Evolutionary conservation across 2,113 vertebrate species (phyloP), one percentile per base, ranked within the genome.

Genomic region (Tragelaphus scriptus): DNA sequence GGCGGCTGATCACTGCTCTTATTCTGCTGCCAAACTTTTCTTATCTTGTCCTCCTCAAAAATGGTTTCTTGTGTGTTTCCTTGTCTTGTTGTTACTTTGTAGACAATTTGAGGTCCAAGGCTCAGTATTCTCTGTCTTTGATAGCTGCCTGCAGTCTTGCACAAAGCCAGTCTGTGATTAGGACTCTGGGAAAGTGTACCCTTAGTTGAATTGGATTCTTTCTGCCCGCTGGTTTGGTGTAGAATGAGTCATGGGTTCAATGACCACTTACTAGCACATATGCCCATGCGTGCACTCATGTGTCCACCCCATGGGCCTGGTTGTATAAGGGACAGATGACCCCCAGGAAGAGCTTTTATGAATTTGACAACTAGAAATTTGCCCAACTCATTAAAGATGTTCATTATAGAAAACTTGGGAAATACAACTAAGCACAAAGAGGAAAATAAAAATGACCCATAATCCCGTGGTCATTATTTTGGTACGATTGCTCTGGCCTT

Each of bases 61-160:
- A 28, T 40, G 6, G 40, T 44, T 94, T 93, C 84, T 51, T 32
- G 21, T 88, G 89, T 55, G 77, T 53, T 77, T 95, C 17, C 13
- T 85, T 79, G 87, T 84, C 53, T 94, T 53, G 40, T 77, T 87
- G 40, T 87, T 58, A 85, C 63, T 90, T 75, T 89, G 89, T 68
- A 84, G 82, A 90, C 19, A 40, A 53, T 61, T 32, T 77, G 92
- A 81, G 56, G 28, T 15, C 71, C 44, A 5, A 51, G 21, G 32
- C 59, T 30, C 16, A 36, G 90, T 28, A 53, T 58, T 59, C 40
- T 59, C 7, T 94, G 90, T 81, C 26, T 81, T 95, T 85, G 63
- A 81, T 3, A 36, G 40, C 77, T 53, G 16, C 17, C 61, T 13
- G n/a, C 19, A 75, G 14, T 7, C 58, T 88, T 77, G 9, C 15